Base-by-base conservation (phyloP, 2,113 vertebrate species). In the Merops nubicus region DNA sequence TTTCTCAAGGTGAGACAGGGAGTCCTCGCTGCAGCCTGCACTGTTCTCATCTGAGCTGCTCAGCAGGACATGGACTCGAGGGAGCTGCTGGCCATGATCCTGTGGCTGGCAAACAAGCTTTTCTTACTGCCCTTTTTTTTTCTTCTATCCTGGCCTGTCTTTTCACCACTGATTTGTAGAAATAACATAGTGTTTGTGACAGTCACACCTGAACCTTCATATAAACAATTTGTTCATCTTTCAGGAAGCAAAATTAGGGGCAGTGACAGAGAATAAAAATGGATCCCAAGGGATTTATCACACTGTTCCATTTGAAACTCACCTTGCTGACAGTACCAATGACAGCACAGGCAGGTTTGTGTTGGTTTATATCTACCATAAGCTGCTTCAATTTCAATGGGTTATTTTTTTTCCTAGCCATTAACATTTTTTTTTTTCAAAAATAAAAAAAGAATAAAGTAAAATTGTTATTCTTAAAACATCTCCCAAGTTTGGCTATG, bases 51-150 rank as follows among this genome's bases (percentile, higher is more conserved):
- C 31, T 7, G n/a, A 26, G 34, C 33, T 31, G 23, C 54, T 50
- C 48, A 6, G 36, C 20, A 8, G 17, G 31, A 12, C 19, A 45
- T 20, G 73, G 62, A 2, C 6, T 3, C 43, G 8, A 33, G 31
- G 28, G 16, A 59, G 10, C 6, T 3, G 2, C 59, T 34, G 47
- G 43, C 48, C 0, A 0, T 8, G 20, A 45, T 4, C 57, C 34
- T 13, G 8, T 15, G 23, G 28, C 45, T 81, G 48, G 12, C 45
- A n/a, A 60, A 28, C 6, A 28, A 51, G 11, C 9, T 81, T 59
- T 51, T 26, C 48, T 36, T 16, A 19, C 20, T 12, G 47, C 22
- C 31, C 26, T n/a, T 53, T 38, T 7, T 38, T 7, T 15, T 12
- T 2, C 6, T 51, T 38, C 20, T 18, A 10, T 15, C 20, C 17